Conservation (phyloP, 2,113 vertebrate genomes). For the Indri indri region DNA sequence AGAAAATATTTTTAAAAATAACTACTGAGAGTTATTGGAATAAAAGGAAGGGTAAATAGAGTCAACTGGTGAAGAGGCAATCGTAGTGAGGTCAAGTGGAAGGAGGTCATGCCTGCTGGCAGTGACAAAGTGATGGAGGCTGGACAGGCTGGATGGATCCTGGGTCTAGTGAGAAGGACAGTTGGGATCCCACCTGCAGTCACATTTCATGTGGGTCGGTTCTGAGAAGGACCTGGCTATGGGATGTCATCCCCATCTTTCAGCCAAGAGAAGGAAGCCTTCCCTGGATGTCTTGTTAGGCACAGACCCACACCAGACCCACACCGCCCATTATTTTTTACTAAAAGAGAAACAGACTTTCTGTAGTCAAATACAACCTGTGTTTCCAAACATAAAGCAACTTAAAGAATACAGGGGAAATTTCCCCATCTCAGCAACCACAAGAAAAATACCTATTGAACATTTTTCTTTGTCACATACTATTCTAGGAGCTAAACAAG, state of each 20-base stretch:
- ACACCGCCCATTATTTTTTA: no score
- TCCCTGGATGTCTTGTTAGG: background rate
- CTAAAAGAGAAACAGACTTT: background rate
- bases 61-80: background rate
- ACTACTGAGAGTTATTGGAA: background rate
- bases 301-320: no score
- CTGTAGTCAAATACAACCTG: background rate
- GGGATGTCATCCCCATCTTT: background rate
- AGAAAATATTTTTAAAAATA: background rate
- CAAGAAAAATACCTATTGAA: background rate
- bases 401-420: background rate
- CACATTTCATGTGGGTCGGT: background rate
- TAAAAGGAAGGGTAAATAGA: background rate
- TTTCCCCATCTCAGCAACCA: background rate
- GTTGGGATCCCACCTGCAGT: no score
- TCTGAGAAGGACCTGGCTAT: background rate
- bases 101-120: background rate
- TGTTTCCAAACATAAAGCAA: background rate
- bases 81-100: no score
- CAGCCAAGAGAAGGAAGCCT: background rate
- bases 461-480: background rate
- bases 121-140: background rate
- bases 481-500: background rate
- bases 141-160: no score
- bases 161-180: no score